Evolutionary conservation across 1,140 invertebrate genomes (phyloP), one percentile per base, ranked within the genome.

Genomic region (Sycophaga agraensis): DNA sequence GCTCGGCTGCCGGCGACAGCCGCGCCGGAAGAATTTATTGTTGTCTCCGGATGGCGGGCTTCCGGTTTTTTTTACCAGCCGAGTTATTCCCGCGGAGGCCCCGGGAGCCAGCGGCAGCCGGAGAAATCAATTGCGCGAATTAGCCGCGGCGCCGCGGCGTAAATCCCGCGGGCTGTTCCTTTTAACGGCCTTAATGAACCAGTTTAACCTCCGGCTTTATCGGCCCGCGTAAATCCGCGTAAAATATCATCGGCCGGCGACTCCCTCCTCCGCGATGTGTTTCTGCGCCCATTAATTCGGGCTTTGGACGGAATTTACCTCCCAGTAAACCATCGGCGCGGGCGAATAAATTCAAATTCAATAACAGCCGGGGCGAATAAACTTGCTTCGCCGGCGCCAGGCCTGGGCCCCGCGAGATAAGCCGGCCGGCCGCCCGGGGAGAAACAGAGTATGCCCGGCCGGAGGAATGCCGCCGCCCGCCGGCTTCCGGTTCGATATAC

Each of bases 341-440:
- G 31, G 31, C 37, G 26, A 51, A 51, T 43, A 59, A 59, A 59
- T 59, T 51, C 39, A 43, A 59, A 43, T 59, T 59, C 57, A 51
- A 59, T 59, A 51, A 59, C 37, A 43, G 16, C 35, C n/a, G 24
- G 35, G 43, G 39, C 57, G 50, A 50, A 59, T 59, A 50, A 59
- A 40, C n/a, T n/a, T n/a, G n/a, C n/a, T n/a, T n/a, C 22, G 22
- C 17, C 22, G 6, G 24, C 22, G 7, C 22, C 22, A 14, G 24
- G 14, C 4, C 19, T 19, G 1, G 21, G 6, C 9, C 22, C 4
- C 9, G 19, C 2, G 21, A 53, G 50, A 53, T 53, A 53, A 53
- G 50, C n/a, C 22, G 17, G 35, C 9, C n/a, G 40, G 7, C 3
- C 5, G 16, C 1, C 12, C 14, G 8, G 24, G 14, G 8, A 54